Conservation (phyloP, 2,888 invertebrate genomes). For the Cremastinae sp. region DNA sequence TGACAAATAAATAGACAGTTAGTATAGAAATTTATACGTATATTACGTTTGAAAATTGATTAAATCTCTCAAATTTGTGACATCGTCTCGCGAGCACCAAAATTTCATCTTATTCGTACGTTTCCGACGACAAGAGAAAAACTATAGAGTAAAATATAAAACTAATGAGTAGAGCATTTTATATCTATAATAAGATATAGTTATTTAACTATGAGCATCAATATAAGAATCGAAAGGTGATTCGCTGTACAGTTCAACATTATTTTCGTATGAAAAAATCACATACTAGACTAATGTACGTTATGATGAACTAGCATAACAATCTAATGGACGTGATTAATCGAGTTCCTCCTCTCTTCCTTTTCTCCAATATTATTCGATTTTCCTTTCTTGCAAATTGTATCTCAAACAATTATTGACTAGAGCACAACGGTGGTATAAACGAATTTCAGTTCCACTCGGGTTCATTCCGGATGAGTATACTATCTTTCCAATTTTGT, state of each 20-base stretch:
- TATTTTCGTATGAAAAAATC: slow-evolving; percentile 45
- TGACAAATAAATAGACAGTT: slow-evolving; percentile 44
- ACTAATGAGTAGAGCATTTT: slow-evolving; percentile 31
- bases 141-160: slow-evolving; percentile 15
- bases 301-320: slow-evolving; percentile 39
- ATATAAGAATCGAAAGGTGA: slow-evolving; percentile 29
- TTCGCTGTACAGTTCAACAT: slow-evolving; percentile 46
- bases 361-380: slow-evolving; percentile 14
- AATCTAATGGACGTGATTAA: slow-evolving; percentile 50
- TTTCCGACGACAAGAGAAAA: slow-evolving; percentile 5
- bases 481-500: slow-evolving; percentile 75
- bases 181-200: slow-evolving; percentile 34
- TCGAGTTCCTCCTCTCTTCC: slow-evolving; percentile 27
- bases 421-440: slow-evolving; percentile 57
- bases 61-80: slow-evolving; percentile 6
- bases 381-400: slow-evolving; percentile 20
- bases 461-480: slow-evolving; percentile 40
- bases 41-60: not conserved
- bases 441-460: slow-evolving; percentile 22
- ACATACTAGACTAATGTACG: slow-evolving; percentile 49
- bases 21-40: slow-evolving; percentile 9
- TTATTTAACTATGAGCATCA: slow-evolving; percentile 46
- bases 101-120: slow-evolving; percentile 32
- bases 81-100: slow-evolving; percentile 12
- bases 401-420: slow-evolving; percentile 50